Evolutionary conservation across 30 jellyfish, hydroid and myxozoan genomes (phyloP), one percentile per base, ranked within the genome.

Genomic region (Hydractinia echinata): DNA sequence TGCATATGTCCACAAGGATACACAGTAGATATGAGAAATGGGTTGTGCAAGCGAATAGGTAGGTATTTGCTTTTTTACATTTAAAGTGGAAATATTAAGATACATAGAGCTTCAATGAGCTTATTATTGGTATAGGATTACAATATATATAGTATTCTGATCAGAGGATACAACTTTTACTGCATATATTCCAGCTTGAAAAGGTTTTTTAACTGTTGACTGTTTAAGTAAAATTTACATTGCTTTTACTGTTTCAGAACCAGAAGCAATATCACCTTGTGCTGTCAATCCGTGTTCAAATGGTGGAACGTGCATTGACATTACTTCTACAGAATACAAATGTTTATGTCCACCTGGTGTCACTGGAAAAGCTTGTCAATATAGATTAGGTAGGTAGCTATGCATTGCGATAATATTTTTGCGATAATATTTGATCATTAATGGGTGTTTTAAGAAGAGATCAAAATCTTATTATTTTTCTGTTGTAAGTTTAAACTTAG

Each of bases 261-360:
- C 69, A 18, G 18, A 83, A 61, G 13, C 67, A 78, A 30, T 30
- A 30, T 30, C 44, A 14, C 76, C 56, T 8, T 91, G 98, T 66
- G 61, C 74, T 39, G 81, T 91, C 4, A 84, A 79, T 51, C 96
- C 95, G 4, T 90, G 97, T 67, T 51, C 68, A 7, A 86, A 90
- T 70, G 94, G 92, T 5, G 97, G 94, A 2, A 72, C 88, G 4
- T 90, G 97, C 55, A 54, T 86, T 10, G 97, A 90, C 79, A 55
- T 91, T 5, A 81, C 86, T 16, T 50, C 67, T 51, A 87, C 89
- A 14, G 39, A 44, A 44, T 91, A 73, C 74, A 87, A 76, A 64
- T 91, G 98, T 67, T 5, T 66, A 8, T 91, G 98, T 76, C 69
- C 76, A n/a, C 18, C 72, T 19, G 82, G 85, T 5, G 81, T 76